phyloP scores from a whole-genome alignment of 2,113 vertebrate genomes.

The Pycnonotus jocosus region DNA sequence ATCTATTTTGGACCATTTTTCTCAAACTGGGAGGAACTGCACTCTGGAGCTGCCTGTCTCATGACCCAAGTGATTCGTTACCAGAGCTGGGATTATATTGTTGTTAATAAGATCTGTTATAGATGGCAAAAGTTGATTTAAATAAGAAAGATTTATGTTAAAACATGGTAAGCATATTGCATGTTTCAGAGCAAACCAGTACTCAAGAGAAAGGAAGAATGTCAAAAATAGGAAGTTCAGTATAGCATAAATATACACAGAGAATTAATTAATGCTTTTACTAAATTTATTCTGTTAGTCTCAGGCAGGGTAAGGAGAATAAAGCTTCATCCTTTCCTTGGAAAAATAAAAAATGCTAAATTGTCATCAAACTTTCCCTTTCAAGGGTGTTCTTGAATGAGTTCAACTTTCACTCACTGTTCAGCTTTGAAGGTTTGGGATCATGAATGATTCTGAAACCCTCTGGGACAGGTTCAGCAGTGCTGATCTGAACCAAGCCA shows the following conservation, averaged over 20 bases:
- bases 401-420: constrained; percentile 27
- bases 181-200: background rate
- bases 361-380: constrained; percentile 18
- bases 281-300: background rate
- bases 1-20: background rate
- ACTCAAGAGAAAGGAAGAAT: background rate
- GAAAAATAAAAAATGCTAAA: constrained; percentile 25
- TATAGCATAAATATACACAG: background rate
- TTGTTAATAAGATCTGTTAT: background rate
- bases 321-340: constrained; percentile 20
- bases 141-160: background rate
- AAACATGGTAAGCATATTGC: background rate
- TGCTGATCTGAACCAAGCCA: background rate
- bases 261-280: background rate
- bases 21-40: background rate
- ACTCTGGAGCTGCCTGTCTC: background rate
- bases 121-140: background rate
- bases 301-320: background rate
- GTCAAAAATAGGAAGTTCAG: background rate
- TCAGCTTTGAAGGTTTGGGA: constrained; percentile 26
- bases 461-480: background rate
- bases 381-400: background rate
- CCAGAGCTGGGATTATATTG: background rate
- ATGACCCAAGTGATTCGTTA: background rate
- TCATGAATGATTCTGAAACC: constrained; percentile 60